These are phyloP conservation scores for Gambusia affinis DNA, from an alignment of 2,113 vertebrate species.

Conservation along the genomic window DNA sequence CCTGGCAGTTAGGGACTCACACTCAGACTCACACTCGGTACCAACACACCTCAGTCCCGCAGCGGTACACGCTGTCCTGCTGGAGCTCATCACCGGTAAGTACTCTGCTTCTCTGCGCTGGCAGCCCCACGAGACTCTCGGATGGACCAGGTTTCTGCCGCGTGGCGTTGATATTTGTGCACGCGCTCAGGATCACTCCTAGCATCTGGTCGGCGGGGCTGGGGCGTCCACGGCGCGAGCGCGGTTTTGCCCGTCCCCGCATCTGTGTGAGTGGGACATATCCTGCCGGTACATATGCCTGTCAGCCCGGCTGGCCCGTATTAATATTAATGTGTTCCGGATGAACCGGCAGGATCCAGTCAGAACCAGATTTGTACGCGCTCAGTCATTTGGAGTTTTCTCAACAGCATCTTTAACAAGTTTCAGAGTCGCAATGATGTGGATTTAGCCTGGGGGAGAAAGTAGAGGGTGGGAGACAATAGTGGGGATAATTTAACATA, in stretches of 20 bases:
- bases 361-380: constrained; percentile 3
- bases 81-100: neutral
- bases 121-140: neutral
- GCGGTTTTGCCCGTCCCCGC: too few species aligned
- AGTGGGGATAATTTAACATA: too few species aligned
- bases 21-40: neutral
- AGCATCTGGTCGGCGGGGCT: neutral
- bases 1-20: neutral
- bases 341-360: constrained; percentile 3
- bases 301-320: neutral
- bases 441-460: too few species aligned
- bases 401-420: too few species aligned
- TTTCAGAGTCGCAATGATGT: too few species aligned
- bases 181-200: neutral
- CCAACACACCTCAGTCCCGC: neutral
- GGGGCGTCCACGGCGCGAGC: neutral
- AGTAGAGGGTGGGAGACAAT: too few species aligned
- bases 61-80: neutral
- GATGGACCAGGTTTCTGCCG: neutral
- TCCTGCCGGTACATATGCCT: too few species aligned
- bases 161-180: neutral
- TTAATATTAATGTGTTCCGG: neutral
- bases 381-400: too few species aligned
- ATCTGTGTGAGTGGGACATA: neutral
- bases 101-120: neutral